Base-by-base conservation (phyloP, 2,888 invertebrate genomes). In the Parthenolecanium corni region DNA sequence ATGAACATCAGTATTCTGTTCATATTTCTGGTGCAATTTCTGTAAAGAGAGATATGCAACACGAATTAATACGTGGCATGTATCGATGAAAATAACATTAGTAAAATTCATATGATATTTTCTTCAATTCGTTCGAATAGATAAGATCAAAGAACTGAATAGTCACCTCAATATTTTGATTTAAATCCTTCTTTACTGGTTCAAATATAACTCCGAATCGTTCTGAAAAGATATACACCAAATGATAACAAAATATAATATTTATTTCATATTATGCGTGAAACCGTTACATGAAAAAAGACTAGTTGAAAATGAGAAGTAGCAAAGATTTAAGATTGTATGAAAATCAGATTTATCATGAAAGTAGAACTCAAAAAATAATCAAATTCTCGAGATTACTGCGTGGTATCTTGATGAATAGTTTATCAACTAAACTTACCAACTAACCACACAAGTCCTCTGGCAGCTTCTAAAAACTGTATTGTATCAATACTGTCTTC, bases 11-110 rank as follows among this genome's bases (percentile, higher is more conserved):
- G 54, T 54, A n/a, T 54, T 54, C 40, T 54, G 23, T n/a, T 24
- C 24, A 42, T 54, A 54, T 40, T 54, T 54, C 21, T 14, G 16
- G n/a, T 54, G 38, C 9, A 54, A 6, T 40, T 54, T 54, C 54
- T 54, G 20, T 6, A 54, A 38, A 38, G 21, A 18, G 38, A 52
- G 20, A 23, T 5, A 51, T n/a, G n/a, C n/a, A n/a, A n/a, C n/a
- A n/a, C n/a, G n/a, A n/a, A n/a, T n/a, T n/a, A n/a, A n/a, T n/a
- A n/a, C n/a, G n/a, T n/a, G n/a, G n/a, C n/a, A n/a, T n/a, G n/a
- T n/a, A n/a, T n/a, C n/a, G n/a, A n/a, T n/a, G n/a, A n/a, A n/a
- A n/a, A n/a, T n/a, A n/a, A n/a, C n/a, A n/a, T n/a, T n/a, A n/a
- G n/a, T n/a, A n/a, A n/a, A n/a, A n/a, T n/a, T n/a, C n/a, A n/a